Base-by-base conservation (phyloP, 2,888 invertebrate genomes). In the Rhingia rostrata region DNA sequence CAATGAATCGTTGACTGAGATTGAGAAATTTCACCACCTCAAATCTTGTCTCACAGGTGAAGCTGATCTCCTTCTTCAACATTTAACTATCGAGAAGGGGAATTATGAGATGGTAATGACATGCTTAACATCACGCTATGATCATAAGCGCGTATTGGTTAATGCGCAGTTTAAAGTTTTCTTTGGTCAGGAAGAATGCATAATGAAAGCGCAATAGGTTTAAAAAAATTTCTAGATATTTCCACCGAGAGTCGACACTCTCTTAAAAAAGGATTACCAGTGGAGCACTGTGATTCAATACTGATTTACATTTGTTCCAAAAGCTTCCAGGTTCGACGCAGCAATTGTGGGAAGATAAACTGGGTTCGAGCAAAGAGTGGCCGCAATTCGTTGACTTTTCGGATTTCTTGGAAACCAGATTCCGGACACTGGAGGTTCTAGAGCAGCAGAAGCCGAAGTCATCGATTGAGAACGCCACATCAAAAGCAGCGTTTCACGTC, bases 91-190 rank as follows among this genome's bases (percentile, higher is more conserved):
- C 4, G 47, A 47, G 6, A 43, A 37, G 5, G 47, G 37, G 1
- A 70, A 49, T 49, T 56, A 58, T 47, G 22, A 58, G 7, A n/a
- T 14, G 12, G 58, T 56, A 4, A 58, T 45, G 56, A 12, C 12
- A 35, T 47, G 47, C 9, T 30, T 69, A 12, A 45, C 45, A 32
- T 39, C 41, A 5, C 39, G 60, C 3, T 63, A 73, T 63, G 73
- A 73, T 32, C 53, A 63, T 39, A 63, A 73, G 14, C 32, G 63
- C 6, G 43, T 73, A 10, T 43, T 73, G 6, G 53, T 73, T 4
- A 73, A 41, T 43, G 51, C 41, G 10, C 53, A 61, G n/a, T 35
- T 63, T 3, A 73, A 43, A 22, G 6, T 43, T 9, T 43, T 73
- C 10, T 63, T 61, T 47, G 58, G 41, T 33, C 61, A 43, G 33